phyloP scores from a whole-genome alignment of 2,888 invertebrate species.

The Camptogramma bilineatum region DNA sequence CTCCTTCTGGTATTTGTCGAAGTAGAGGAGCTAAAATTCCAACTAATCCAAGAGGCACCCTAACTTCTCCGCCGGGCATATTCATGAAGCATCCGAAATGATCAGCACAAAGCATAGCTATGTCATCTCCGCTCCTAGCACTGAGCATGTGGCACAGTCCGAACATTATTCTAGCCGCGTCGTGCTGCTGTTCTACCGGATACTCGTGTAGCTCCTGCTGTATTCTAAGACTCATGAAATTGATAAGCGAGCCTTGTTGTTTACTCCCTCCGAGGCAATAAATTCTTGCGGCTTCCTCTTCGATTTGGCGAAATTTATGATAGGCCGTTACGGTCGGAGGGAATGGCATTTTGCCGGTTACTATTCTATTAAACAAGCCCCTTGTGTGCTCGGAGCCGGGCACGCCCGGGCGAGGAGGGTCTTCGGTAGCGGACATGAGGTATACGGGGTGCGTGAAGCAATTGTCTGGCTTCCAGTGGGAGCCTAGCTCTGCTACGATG shows the following conservation, averaged over 20 bases:
- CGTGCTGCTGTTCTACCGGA: conserved; percentile 88
- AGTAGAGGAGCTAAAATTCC: conserved; percentile 88
- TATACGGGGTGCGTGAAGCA: conserved; percentile 84
- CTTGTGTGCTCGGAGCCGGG: conserved; percentile 80
- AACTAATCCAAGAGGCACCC: conserved; percentile 87
- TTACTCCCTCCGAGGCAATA: conserved; percentile 86
- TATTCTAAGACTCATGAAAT: conserved; percentile 88
- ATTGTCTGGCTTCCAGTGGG: conserved; percentile 87
- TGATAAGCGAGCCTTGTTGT: conserved; percentile 87
- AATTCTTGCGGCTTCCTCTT: conserved; percentile 87
- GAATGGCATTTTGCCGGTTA: conserved; percentile 86
- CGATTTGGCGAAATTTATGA: conserved; percentile 88
- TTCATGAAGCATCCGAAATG: conserved; percentile 76
- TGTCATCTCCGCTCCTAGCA: conserved; percentile 88
- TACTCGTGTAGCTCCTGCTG: conserved; percentile 88
- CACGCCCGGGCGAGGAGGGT: conserved; percentile 84
- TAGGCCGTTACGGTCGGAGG: conserved; percentile 87
- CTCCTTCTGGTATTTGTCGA: conserved; percentile 87
- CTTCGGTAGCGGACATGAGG: conserved; percentile 86
- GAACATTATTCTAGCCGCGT: conserved; percentile 88
- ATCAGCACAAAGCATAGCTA: conserved; percentile 71
- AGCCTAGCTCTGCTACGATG: conserved; percentile 90
- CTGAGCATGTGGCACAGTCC: conserved; percentile 87
- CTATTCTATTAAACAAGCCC: conserved; percentile 87
- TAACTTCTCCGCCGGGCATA: conserved; percentile 85